phyloP scores from a whole-genome alignment of 2,888 invertebrate species.

The Nematopogon swammerdamellus region DNA sequence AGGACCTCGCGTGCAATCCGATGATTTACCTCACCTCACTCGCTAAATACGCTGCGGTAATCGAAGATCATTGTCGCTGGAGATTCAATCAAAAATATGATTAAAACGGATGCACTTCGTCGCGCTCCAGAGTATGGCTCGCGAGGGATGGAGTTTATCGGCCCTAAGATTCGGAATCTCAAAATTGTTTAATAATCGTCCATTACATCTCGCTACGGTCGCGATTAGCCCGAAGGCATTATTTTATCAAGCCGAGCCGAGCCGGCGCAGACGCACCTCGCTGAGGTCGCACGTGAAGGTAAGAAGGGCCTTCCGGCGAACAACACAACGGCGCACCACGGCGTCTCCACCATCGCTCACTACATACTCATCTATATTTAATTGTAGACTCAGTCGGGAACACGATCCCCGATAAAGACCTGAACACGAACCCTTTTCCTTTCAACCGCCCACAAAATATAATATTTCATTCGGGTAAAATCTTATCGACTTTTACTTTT shows the following conservation, averaged over 20 bases:
- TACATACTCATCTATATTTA: no score
- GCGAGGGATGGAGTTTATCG: no score
- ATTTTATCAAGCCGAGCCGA: neutral
- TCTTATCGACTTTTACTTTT: constrained; percentile 44
- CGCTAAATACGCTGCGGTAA: constrained; percentile 19
- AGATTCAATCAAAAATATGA: constrained; percentile 43
- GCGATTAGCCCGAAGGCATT: neutral
- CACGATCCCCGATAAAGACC: neutral
- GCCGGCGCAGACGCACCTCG: neutral
- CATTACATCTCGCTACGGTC: neutral
- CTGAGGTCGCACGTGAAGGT: neutral
- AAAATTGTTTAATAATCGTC: neutral
- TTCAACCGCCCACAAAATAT: constrained; percentile 24
- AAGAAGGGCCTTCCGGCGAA: neutral
- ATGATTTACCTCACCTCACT: constrained; percentile 3
- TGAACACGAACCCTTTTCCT: neutral
- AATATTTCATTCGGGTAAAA: constrained; percentile 28
- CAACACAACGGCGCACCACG: neutral
- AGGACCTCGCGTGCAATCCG: neutral
- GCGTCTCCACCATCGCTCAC: neutral
- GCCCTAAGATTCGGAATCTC: neutral
- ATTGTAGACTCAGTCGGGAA: neutral
- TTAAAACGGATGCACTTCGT: constrained; percentile 43
- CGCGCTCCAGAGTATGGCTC: constrained; percentile 11
- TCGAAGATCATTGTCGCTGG: constrained; percentile 41